Evolutionary conservation across 2,888 invertebrate species (phyloP).

Genomic region (Bombylius discolor): DNA sequence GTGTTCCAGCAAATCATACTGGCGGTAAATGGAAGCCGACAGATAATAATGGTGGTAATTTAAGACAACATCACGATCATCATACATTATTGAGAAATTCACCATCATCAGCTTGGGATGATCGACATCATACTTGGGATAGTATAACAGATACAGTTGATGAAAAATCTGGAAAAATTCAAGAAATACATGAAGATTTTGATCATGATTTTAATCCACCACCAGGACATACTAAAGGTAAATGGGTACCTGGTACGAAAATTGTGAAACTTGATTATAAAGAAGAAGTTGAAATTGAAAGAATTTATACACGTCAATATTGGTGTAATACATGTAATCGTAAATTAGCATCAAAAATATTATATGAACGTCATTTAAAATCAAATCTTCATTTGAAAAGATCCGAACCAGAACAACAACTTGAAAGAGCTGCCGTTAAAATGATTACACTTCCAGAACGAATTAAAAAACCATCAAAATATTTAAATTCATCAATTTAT

Average conservation of each 20-base stretch:
- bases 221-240: conserved; percentile 59
- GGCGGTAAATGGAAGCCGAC: conserved; percentile 67
- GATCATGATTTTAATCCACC: conserved; percentile 46
- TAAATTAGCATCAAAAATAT: conserved; percentile 54
- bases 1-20: conserved; percentile 44
- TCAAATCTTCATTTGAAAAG: conserved; percentile 59
- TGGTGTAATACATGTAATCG: conserved; percentile 75
- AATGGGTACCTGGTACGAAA: conserved; percentile 64
- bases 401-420: conserved; percentile 51
- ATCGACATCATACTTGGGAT: conserved; percentile 21
- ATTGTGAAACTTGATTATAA: conserved; percentile 41
- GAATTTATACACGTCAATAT: conserved; percentile 43
- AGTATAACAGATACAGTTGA: conserved; percentile 1
- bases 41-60: conserved; percentile 25
- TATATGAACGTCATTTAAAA: conserved; percentile 64
- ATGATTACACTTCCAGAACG: conserved; percentile 14
- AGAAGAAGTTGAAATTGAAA: conserved; percentile 37
- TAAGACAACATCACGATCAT: not conserved
- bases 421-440: conserved; percentile 44
- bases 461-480: conserved; percentile 33
- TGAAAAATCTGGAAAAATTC: not conserved
- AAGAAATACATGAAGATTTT: conserved; percentile 25
- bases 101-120: conserved; percentile 40
- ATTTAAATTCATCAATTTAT: conserved; percentile 32
- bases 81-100: conserved; percentile 13